Evolutionary conservation across 2,888 invertebrate genomes (phyloP).

Genomic region (Drosophila sordidapex): DNA sequence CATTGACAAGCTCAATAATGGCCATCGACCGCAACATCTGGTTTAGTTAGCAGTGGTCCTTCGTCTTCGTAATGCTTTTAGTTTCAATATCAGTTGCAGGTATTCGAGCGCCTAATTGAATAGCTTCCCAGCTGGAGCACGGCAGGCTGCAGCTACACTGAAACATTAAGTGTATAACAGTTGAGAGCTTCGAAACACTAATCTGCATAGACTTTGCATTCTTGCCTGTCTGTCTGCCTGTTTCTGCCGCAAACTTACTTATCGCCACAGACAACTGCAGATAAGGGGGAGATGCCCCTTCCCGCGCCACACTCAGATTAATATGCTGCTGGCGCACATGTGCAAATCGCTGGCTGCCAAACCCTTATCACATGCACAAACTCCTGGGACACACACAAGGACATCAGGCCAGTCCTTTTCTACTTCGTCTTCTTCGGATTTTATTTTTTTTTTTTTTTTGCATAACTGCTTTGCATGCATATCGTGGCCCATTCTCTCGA

Average conservation of each 20-base stretch:
- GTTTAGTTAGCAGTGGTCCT: constrained; percentile 47
- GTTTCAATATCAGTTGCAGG: constrained; percentile 38
- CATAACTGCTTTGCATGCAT: constrained; percentile 67
- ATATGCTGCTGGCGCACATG: constrained; percentile 53
- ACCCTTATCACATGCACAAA: constrained; percentile 63
- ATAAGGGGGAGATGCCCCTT: constrained; percentile 7
- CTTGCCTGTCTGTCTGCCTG: background rate
- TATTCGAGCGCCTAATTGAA: constrained; percentile 65
- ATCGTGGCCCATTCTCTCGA: constrained; percentile 45
- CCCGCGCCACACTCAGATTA: constrained; percentile 28
- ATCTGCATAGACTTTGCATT: constrained; percentile 39
- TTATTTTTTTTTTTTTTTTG: background rate
- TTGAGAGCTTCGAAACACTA: constrained; percentile 25
- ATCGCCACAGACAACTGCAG: constrained; percentile 36
- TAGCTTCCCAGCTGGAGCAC: constrained; percentile 28
- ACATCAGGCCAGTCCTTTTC: background rate
- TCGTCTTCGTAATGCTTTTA: constrained; percentile 39
- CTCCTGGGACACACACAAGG: constrained; percentile 6
- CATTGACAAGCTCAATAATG: constrained; percentile 78
- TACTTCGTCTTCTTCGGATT: background rate
- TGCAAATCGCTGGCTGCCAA: constrained; percentile 52
- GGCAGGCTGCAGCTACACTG: constrained; percentile 24
- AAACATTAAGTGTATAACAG: constrained; percentile 45
- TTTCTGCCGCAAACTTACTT: constrained; percentile 57
- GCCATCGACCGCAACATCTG: constrained; percentile 77